phyloP scores from a whole-genome alignment of 2,797 vertebrate genomes.

The Xenopus petersii region DNA sequence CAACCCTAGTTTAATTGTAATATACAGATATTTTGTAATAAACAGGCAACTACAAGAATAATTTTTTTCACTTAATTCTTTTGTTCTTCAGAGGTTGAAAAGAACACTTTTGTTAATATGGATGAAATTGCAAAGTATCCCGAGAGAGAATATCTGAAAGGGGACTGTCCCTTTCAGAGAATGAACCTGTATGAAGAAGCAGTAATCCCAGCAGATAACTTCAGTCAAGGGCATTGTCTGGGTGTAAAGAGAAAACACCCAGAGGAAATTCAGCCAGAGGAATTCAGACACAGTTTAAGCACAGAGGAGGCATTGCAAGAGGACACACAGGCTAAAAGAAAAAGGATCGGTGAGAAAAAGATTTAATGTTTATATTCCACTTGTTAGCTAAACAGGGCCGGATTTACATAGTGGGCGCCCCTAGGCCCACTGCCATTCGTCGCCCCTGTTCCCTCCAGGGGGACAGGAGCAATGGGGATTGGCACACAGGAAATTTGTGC shows the following conservation, averaged over 20 bases:
- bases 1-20: too few species aligned
- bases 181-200: slow-evolving; percentile 48
- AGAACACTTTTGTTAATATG: slow-evolving; percentile 56
- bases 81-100: neutral
- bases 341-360: slow-evolving; percentile 66
- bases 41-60: too few species aligned
- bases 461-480: too few species aligned
- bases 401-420: too few species aligned
- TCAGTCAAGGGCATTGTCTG: slow-evolving; percentile 60
- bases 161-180: slow-evolving; percentile 65
- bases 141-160: slow-evolving; percentile 62
- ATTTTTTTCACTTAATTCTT: too few species aligned
- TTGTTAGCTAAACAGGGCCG: too few species aligned
- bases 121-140: slow-evolving; percentile 60
- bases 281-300: slow-evolving; percentile 70
- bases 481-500: too few species aligned
- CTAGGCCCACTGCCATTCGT: too few species aligned
- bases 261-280: slow-evolving; percentile 67
- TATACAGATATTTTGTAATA: too few species aligned
- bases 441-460: too few species aligned
- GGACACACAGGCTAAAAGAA: slow-evolving; percentile 77
- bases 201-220: slow-evolving; percentile 59
- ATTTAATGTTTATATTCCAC: too few species aligned
- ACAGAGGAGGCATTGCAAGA: slow-evolving; percentile 61
- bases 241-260: slow-evolving; percentile 77